These are phyloP conservation scores for Darevskia mixta DNA, from an alignment of 2,797 vertebrate species.

Conservation along the genomic window DNA sequence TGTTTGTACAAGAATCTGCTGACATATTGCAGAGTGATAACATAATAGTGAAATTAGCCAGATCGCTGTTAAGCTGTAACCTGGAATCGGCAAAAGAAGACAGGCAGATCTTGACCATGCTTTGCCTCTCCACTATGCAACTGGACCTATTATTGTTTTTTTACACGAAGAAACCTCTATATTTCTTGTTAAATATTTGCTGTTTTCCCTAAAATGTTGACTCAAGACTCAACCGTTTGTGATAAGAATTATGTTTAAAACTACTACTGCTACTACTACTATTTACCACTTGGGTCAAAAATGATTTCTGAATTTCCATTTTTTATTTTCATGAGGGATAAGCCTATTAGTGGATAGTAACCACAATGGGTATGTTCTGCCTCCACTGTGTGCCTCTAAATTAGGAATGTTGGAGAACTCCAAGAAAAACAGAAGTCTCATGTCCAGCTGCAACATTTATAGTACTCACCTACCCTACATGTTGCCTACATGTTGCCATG, in stretches of 20 bases:
- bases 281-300: too few species aligned
- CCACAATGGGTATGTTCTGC: too few species aligned
- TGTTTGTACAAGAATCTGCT: slow-evolving; percentile 77
- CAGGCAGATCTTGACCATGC: slow-evolving; percentile 62
- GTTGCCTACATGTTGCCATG: too few species aligned
- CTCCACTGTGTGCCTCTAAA: too few species aligned
- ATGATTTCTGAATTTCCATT: too few species aligned
- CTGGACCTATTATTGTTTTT: neutral
- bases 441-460: too few species aligned
- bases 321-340: too few species aligned
- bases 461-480: too few species aligned
- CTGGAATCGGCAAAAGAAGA: slow-evolving; percentile 70
- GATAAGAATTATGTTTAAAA: neutral
- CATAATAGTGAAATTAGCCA: slow-evolving; percentile 77
- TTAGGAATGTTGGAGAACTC: too few species aligned
- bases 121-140: slow-evolving; percentile 60
- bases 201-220: neutral
- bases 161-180: accelerated
- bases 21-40: slow-evolving; percentile 80
- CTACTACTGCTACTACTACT: too few species aligned
- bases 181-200: slow-evolving; percentile 33
- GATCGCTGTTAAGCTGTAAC: slow-evolving; percentile 63
- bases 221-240: neutral
- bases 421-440: too few species aligned
- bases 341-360: too few species aligned